Base-by-base conservation (phyloP, 2,113 vertebrate genomes). In the Bubo blakistoni region DNA sequence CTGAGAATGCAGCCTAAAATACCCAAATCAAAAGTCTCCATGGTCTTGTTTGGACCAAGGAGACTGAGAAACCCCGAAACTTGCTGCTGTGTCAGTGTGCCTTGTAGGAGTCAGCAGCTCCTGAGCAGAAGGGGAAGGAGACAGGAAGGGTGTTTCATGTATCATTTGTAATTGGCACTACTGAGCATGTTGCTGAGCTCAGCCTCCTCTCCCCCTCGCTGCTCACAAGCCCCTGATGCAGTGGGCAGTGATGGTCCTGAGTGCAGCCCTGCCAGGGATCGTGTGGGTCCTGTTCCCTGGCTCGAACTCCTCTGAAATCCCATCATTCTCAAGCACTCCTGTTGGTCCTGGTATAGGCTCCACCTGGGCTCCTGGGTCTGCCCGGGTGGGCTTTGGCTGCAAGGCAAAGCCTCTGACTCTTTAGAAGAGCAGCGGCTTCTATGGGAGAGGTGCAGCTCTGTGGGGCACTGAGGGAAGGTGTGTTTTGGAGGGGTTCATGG, bases 121-220 rank as follows among this genome's bases (percentile, higher is more conserved):
- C 47, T 38, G 61, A 38, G 73, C n/a, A 69, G 59, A 32, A 10
- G 18, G 16, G 20, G 6, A 27, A 49, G 42, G 30, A 42, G 30
- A 3, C 2, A 2, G 26, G 46, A 34, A 47, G 29, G 15, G 17
- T 8, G 10, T 65, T 67, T 32, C 7, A 1, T 13, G 24, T 26
- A 2, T 8, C 2, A 0, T 10, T 30, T 51, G 42, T 30, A 24
- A 20, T 6, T 21, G 63, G 27, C 13, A 5, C 32, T 47, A 10
- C 24, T 9, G 17, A 36, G 42, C 20, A 2, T 1, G 1, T 24
- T 22, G 32, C 18, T 54, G 51, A 73, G 52, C 66, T 57, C 46
- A 40, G 27, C 19, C 55, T 26, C 44, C 25, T 44, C 46, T 42
- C 20, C 27, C 16, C 27, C 29, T 57, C 1, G 1, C 14, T 16